phyloP scores from a whole-genome alignment of 2,113 vertebrate species.

The human region GRCh38 chr7:124081501-124082000 shows the following conservation, averaged over 20 bases:
- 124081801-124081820: conserved; percentile 10
- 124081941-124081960: not conserved
- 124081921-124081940: not conserved
- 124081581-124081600: not conserved
- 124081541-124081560: not conserved
- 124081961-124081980: not conserved
- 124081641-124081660: not conserved
- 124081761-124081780: conserved; percentile 8
- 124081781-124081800: conserved; percentile 34
- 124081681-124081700: conserved; percentile 55
- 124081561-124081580: not conserved
- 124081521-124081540: not conserved
- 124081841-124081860: not conserved
- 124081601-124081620: conserved; percentile 31
- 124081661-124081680: conserved; percentile 40
- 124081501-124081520: not conserved
- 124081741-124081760: not conserved
- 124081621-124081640: conserved; percentile 48
- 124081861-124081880: not conserved
- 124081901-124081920: not conserved
- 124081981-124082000: not conserved
- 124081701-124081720: conserved; percentile 9
- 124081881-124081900: not conserved
- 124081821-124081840: not conserved
- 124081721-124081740: conserved; percentile 56